Evolutionary conservation across 2,113 vertebrate genomes (phyloP).

Genomic region (Gymnobelideus leadbeateri): DNA sequence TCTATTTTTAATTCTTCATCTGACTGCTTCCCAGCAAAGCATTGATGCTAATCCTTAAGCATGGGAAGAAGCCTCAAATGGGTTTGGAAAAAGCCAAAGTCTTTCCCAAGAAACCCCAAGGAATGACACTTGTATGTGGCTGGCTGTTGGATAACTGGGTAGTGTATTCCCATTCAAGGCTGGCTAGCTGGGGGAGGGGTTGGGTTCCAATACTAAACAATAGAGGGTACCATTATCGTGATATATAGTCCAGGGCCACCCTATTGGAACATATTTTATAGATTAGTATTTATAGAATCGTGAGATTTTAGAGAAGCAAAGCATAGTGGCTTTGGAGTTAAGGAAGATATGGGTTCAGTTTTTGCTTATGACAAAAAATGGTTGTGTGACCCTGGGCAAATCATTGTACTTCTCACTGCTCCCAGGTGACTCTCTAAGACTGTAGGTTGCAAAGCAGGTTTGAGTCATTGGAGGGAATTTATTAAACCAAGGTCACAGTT

Average conservation of each 20-base stretch:
- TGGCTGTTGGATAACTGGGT: neutral
- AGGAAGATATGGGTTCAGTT: neutral
- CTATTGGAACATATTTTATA: neutral
- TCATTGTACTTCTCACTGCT: neutral
- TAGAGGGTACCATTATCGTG: neutral
- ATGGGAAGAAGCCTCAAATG: neutral
- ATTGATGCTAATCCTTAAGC: neutral
- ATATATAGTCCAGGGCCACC: neutral
- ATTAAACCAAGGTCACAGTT: neutral
- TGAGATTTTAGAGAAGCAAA: neutral
- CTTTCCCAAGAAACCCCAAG: neutral
- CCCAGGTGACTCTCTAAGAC: neutral
- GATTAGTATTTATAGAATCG: neutral
- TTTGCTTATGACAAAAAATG: neutral
- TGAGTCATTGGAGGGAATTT: neutral
- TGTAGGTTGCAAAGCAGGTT: neutral
- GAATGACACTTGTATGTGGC: neutral
- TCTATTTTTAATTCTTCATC: neutral
- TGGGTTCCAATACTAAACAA: neutral
- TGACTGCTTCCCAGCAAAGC: slow-evolving; percentile 4
- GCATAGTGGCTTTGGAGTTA: neutral
- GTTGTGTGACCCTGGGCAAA: neutral
- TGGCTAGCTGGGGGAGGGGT: neutral
- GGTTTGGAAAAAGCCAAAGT: neutral
- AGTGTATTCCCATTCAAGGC: neutral